Conservation (phyloP, 2,888 invertebrate genomes). For the Macrophya alboannulata region DNA sequence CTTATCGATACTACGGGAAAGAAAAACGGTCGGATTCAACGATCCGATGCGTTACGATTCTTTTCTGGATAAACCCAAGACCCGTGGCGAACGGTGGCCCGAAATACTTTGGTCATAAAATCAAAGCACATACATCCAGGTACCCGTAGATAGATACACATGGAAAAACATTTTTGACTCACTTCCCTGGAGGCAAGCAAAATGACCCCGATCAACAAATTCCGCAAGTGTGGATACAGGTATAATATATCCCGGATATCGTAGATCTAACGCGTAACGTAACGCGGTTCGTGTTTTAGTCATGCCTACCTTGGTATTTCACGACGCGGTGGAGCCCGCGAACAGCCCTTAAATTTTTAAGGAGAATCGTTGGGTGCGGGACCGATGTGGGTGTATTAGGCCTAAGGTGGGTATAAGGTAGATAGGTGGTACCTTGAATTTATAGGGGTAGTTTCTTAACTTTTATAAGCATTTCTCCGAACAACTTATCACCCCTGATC, state of each 20-base stretch:
- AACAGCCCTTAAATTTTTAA: conserved; percentile 45
- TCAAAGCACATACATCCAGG: conserved; percentile 25
- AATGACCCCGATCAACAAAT: conserved; percentile 8
- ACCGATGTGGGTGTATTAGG: conserved; percentile 43
- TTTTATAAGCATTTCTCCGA: conserved; percentile 65
- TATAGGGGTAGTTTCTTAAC: conserved; percentile 67
- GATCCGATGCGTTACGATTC: conserved; percentile 17
- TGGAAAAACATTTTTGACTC: not conserved
- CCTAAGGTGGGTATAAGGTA: conserved; percentile 26
- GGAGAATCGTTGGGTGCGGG: conserved; percentile 25
- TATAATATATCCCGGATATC: not conserved
- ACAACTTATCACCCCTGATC: conserved; percentile 58
- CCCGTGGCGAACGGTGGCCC: not conserved
- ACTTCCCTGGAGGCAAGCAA: not conserved
- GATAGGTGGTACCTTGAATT: conserved; percentile 60
- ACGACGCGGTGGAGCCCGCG: not conserved
- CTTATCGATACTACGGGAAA: not conserved
- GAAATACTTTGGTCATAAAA: conserved; percentile 32
- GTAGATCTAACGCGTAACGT: not conserved
- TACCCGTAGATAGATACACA: not conserved
- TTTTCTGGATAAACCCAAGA: not conserved
- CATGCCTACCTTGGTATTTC: conserved; percentile 21
- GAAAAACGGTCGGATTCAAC: conserved; percentile 34
- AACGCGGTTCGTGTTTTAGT: not conserved
- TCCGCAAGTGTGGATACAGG: not conserved